Evolutionary conservation across 2,888 invertebrate genomes (phyloP).

Genomic region (Aleiodes alternator): DNA sequence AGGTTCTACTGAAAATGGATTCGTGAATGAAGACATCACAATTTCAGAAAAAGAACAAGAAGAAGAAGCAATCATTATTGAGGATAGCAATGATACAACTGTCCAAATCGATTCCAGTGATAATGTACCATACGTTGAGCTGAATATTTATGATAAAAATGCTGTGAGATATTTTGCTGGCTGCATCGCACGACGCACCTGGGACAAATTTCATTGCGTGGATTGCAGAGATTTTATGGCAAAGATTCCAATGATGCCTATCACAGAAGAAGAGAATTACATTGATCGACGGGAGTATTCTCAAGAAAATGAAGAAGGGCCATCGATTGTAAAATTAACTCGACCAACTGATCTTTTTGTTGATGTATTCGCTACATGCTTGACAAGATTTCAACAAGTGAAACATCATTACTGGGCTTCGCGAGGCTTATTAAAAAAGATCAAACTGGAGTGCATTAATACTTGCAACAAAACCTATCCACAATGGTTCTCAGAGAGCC

Average conservation of each 20-base stretch:
- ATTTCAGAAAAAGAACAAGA: background rate
- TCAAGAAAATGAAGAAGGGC: slow-evolving; percentile 2
- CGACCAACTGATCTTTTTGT: background rate
- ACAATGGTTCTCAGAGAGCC: background rate
- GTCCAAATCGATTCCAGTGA: no score
- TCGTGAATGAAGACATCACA: background rate
- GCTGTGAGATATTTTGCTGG: slow-evolving; percentile 18
- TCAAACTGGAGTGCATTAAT: background rate
- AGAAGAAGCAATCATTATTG: no score
- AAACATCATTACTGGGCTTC: slow-evolving; percentile 1
- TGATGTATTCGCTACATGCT: background rate
- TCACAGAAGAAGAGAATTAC: background rate
- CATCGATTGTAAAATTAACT: background rate
- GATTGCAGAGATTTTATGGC: background rate
- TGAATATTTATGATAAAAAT: background rate
- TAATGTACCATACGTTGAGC: background rate
- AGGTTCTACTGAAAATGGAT: no score
- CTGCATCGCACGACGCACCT: background rate
- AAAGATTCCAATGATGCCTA: slow-evolving; percentile 2
- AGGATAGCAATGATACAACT: no score
- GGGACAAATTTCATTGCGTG: background rate
- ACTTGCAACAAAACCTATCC: background rate
- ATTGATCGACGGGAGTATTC: background rate
- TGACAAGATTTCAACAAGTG: background rate
- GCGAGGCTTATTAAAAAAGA: background rate